phyloP scores from a whole-genome alignment of 2,113 vertebrate species.

The Oostethus manadensis region DNA sequence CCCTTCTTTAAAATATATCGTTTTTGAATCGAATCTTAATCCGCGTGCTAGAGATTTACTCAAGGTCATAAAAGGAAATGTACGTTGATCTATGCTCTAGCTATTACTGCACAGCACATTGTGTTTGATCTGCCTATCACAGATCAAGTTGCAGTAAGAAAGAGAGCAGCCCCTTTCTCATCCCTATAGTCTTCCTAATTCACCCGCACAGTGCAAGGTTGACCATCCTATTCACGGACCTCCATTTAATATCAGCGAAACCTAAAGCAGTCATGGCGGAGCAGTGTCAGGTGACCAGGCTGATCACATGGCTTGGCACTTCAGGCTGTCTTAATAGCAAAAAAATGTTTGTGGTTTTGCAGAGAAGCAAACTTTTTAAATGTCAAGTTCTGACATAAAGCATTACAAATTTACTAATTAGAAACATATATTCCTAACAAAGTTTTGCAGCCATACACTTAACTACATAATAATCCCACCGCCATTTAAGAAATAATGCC shows the following conservation, averaged over 20 bases:
- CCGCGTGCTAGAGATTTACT: no score
- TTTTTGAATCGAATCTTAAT: no score
- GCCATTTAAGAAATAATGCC: no score
- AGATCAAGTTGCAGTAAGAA: constrained; percentile 65
- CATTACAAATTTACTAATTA: background rate
- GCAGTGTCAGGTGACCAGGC: constrained; percentile 59
- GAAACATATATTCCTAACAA: background rate
- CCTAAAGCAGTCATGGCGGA: constrained; percentile 62
- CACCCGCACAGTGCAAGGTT: constrained; percentile 40
- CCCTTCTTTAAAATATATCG: no score
- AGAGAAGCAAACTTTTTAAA: background rate
- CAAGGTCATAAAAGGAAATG: background rate
- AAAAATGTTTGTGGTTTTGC: background rate
- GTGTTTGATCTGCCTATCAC: constrained; percentile 40
- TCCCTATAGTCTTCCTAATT: constrained; percentile 64
- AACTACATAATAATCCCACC: no score
- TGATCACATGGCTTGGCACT: constrained; percentile 32
- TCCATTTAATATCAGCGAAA: constrained; percentile 72
- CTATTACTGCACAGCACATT: constrained; percentile 37
- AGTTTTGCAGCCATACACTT: no score
- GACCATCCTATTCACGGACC: constrained; percentile 61
- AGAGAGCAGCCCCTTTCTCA: constrained; percentile 63
- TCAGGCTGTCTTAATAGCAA: constrained; percentile 3
- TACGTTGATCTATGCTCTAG: constrained; percentile 5
- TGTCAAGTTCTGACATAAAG: background rate